phyloP scores from a whole-genome alignment of 2,113 vertebrate species.

The Nipponia nippon region DNA sequence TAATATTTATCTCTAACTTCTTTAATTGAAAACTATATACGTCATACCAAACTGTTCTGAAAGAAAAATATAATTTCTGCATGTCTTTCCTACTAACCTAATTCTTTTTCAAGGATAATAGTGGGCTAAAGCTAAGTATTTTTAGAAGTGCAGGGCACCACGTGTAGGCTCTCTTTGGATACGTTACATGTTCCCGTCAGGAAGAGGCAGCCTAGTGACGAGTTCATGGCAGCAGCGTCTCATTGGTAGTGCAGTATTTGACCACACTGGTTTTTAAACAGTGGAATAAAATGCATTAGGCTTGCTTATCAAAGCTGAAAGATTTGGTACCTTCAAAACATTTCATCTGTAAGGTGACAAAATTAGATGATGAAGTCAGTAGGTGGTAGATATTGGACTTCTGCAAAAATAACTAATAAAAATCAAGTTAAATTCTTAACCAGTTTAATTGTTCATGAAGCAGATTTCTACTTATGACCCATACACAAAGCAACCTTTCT shows the following conservation, averaged over 20 bases:
- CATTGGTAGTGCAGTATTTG: not conserved
- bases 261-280: not conserved
- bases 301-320: not conserved
- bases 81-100: not conserved
- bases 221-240: not conserved
- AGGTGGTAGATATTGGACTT: not conserved
- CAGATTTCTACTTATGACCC: not conserved
- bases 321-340: not conserved
- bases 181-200: fast-evolving
- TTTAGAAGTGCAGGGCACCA: not conserved
- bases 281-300: not conserved
- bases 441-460: not conserved
- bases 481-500: not conserved
- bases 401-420: not conserved
- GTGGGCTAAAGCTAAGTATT: not conserved
- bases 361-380: not conserved
- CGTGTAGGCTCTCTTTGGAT: not conserved
- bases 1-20: not conserved
- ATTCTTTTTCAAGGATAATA: not conserved
- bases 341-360: not conserved
- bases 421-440: not conserved
- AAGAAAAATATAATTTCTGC: not conserved
- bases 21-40: not conserved
- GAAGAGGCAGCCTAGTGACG: not conserved
- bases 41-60: not conserved